Evolutionary conservation across 1,140 invertebrate genomes (phyloP).

Genomic region (Drosophila aff.): DNA sequence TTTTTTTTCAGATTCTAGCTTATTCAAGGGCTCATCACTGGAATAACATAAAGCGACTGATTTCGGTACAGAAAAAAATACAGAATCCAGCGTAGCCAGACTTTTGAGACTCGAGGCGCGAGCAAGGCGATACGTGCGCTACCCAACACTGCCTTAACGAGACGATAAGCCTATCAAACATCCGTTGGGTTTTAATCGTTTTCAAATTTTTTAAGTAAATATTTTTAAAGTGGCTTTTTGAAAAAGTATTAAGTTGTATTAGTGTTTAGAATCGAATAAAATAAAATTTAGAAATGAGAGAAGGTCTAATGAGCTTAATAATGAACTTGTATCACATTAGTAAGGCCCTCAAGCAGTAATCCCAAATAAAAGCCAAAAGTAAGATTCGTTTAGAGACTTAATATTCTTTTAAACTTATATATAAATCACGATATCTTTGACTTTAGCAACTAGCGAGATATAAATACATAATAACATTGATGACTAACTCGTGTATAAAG

Average conservation of each 20-base stretch:
- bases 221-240: neutral
- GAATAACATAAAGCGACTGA: too few relatives aligned
- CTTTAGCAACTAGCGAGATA: slow-evolving; percentile 76
- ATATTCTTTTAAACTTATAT: slow-evolving; percentile 64
- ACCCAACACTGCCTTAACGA: slow-evolving; percentile 7
- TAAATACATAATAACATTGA: slow-evolving; percentile 77
- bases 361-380: slow-evolving; percentile 2
- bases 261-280: neutral
- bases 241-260: neutral
- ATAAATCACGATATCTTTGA: slow-evolving; percentile 81
- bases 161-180: neutral
- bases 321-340: neutral
- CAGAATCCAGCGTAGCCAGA: too few relatives aligned
- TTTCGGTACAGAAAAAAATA: too few relatives aligned
- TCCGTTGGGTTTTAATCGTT: neutral
- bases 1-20: too few relatives aligned
- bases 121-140: neutral
- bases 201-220: neutral
- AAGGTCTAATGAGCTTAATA: neutral
- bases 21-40: too few relatives aligned
- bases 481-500: slow-evolving; percentile 65
- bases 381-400: slow-evolving; percentile 47
- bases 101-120: too few relatives aligned
- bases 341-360: neutral
- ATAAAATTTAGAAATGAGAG: neutral